These are phyloP conservation scores for Andrena cerasifolii DNA, from an alignment of 1,140 invertebrate genomes.

Conservation along the genomic window DNA sequence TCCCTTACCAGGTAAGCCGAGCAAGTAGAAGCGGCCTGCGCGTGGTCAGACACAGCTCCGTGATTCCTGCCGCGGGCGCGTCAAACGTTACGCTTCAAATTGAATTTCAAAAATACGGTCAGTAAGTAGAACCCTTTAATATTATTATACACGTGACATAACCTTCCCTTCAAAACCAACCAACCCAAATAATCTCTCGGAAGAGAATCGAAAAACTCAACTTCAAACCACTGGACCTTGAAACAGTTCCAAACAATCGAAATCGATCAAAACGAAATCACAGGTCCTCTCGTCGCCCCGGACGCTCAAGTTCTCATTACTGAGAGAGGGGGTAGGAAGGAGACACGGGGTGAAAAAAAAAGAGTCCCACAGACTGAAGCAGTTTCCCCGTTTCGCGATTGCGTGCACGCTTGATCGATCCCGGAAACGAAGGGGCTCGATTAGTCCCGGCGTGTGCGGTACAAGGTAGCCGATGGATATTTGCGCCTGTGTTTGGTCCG, in stretches of 20 bases:
- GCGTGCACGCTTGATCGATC: conserved; percentile 47
- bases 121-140: too few relatives aligned
- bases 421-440: conserved; percentile 52
- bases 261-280: conserved; percentile 20
- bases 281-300: conserved; percentile 1
- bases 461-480: conserved; percentile 59
- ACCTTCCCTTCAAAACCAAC: too few relatives aligned
- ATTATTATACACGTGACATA: too few relatives aligned
- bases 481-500: conserved; percentile 41
- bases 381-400: conserved; percentile 42
- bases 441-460: conserved; percentile 12
- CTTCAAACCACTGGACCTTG: neutral
- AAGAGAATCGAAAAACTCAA: too few relatives aligned
- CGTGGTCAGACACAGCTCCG: too few relatives aligned
- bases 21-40: too few relatives aligned
- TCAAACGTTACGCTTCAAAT: too few relatives aligned
- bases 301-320: conserved; percentile 21
- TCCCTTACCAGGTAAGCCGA: too few relatives aligned
- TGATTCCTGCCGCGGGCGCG: too few relatives aligned
- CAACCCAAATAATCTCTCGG: too few relatives aligned
- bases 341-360: conserved; percentile 23
- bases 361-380: conserved; percentile 16
- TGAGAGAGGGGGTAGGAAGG: neutral
- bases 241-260: conserved; percentile 1
- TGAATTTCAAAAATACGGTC: too few relatives aligned